These are phyloP conservation scores for Apamea crenata DNA, from an alignment of 2,888 invertebrate species.

Conservation along the genomic window DNA sequence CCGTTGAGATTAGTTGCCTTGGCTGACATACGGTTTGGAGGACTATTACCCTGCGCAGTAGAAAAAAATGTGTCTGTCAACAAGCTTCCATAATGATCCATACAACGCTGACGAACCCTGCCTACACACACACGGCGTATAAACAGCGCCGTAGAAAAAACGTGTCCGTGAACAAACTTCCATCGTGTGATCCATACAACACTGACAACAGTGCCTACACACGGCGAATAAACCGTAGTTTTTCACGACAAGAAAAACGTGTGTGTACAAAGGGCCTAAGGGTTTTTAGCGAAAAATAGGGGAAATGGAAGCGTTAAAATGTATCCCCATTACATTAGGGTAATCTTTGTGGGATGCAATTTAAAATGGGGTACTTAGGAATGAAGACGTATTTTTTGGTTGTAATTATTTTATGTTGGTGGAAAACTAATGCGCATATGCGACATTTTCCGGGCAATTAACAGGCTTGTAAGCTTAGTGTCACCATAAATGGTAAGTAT, in stretches of 20 bases:
- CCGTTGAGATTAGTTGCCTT: not conserved
- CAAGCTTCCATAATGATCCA: not conserved
- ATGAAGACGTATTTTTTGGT: slow-evolving; percentile 7
- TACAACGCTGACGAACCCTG: too few relatives aligned
- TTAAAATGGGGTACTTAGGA: slow-evolving; percentile 36
- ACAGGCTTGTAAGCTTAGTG: not conserved
- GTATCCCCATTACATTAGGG: slow-evolving; percentile 54
- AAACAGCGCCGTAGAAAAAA: too few relatives aligned
- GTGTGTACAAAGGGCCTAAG: not conserved
- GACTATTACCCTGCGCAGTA: not conserved
- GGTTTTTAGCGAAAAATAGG: slow-evolving; percentile 43
- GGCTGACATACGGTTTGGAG: not conserved
- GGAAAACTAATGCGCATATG: not conserved
- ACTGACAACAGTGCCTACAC: not conserved
- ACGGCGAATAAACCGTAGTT: not conserved
- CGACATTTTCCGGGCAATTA: not conserved
- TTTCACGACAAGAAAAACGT: not conserved
- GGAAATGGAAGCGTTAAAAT: slow-evolving; percentile 51
- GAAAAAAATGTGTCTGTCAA: not conserved
- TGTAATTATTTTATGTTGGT: slow-evolving; percentile 17
- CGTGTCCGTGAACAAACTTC: not conserved
- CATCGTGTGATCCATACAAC: not conserved
- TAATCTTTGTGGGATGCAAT: slow-evolving; percentile 54
- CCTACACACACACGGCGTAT: too few relatives aligned
- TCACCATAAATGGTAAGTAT: not conserved